A percentile compares a stretch with the other conserved stretches of the same genome.
Evolutionary conservation across 2,888 invertebrate genomes (phyloP).

Genomic region (Lasiommata megera): DNA sequence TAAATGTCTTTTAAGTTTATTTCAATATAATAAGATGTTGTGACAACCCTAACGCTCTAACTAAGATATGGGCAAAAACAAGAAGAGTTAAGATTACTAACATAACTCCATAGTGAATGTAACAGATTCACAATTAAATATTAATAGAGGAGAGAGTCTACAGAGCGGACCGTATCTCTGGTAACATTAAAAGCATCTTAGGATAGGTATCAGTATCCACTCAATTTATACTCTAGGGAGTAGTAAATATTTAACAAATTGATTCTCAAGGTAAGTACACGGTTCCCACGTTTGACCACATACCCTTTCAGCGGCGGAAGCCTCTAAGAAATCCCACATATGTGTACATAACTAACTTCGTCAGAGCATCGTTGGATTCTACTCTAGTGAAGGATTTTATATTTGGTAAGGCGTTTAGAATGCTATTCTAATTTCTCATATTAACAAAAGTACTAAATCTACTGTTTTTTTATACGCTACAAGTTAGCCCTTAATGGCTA

Average conservation of each 20-base stretch:
- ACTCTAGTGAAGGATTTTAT: neutral
- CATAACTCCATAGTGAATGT: neutral
- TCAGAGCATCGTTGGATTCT: constrained; percentile 6
- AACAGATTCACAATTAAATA: constrained; percentile 30
- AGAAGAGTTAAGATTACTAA: neutral
- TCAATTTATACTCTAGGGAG: constrained; percentile 42
- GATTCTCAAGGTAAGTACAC: constrained; percentile 67
- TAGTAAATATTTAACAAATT: constrained; percentile 76
- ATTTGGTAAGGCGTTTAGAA: too few species aligned
- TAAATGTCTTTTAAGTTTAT: too few species aligned
- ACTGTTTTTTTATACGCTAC: too few species aligned
- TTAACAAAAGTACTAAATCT: too few species aligned
- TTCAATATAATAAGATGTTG: too few species aligned
- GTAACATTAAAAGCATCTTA: constrained; percentile 52
- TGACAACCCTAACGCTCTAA: too few species aligned
- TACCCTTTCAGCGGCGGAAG: constrained; percentile 69
- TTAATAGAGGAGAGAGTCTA: constrained; percentile 21
- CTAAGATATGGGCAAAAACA: too few species aligned
- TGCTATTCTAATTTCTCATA: too few species aligned
- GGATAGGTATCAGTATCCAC: constrained; percentile 30
- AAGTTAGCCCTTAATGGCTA: too few species aligned
- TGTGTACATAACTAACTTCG: constrained; percentile 44
- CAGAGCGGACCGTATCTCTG: constrained; percentile 19
- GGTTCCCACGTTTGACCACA: constrained; percentile 67
- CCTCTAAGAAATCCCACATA: constrained; percentile 58